Evolutionary conservation across 1,140 invertebrate genomes (phyloP).

Genomic region (Zaprionus davidi): DNA sequence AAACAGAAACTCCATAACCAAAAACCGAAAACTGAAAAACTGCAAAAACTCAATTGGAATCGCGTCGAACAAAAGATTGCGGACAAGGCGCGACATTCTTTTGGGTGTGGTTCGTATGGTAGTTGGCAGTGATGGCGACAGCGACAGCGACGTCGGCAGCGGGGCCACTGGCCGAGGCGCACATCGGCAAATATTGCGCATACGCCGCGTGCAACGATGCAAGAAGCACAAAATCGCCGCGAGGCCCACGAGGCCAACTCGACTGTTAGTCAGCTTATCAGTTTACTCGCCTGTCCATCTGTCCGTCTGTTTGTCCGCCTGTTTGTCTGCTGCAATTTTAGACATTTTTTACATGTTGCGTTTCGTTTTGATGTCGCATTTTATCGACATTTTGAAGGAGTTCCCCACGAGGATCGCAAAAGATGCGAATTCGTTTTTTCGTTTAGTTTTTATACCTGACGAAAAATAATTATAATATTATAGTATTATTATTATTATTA

Average conservation of each 20-base stretch:
- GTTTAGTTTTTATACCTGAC: neutral
- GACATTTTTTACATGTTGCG: neutral
- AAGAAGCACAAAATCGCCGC: conserved; percentile 11
- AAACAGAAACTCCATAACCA: neutral
- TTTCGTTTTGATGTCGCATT: neutral
- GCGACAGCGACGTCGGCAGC: neutral
- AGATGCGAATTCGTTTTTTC: neutral
- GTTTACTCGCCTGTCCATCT: neutral
- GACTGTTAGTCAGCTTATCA: conserved; percentile 2
- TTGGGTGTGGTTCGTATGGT: conserved; percentile 37
- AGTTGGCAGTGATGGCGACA: conserved; percentile 6
- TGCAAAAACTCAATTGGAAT: conserved; percentile 30
- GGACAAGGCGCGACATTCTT: conserved; percentile 44
- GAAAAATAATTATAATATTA: neutral
- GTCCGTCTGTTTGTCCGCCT: neutral
- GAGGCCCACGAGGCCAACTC: neutral
- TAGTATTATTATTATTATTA: neutral
- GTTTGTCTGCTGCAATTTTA: conserved; percentile 5
- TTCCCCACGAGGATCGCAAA: neutral
- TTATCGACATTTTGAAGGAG: neutral
- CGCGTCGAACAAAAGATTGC: conserved; percentile 43
- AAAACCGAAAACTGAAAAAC: conserved; percentile 26
- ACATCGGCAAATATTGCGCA: conserved; percentile 43
- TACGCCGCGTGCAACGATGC: conserved; percentile 43
- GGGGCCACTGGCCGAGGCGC: conserved; percentile 19